These are phyloP conservation scores for Candidula unifasciata DNA, from an alignment of 2,888 invertebrate genomes.

Conservation along the genomic window DNA sequence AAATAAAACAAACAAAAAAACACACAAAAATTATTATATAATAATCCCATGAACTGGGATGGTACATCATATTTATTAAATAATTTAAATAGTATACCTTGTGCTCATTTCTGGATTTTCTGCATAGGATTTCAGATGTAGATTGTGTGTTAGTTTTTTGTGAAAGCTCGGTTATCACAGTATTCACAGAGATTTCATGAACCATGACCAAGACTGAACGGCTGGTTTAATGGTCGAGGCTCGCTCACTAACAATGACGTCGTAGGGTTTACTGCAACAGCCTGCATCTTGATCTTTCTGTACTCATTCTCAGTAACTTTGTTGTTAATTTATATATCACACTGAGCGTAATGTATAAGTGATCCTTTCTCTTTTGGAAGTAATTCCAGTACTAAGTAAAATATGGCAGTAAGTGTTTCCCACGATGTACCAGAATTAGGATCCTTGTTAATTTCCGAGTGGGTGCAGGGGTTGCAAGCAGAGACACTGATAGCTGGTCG, in stretches of 20 bases:
- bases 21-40: too few relatives aligned
- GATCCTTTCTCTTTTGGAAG: neutral
- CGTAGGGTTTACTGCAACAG: neutral
- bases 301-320: neutral
- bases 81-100: too few relatives aligned
- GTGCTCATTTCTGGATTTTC: slow-evolving; percentile 24
- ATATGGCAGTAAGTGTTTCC: neutral
- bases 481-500: neutral
- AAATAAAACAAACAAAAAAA: too few relatives aligned
- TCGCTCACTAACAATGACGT: too few relatives aligned
- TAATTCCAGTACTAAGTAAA: neutral
- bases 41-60: too few relatives aligned
- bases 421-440: neutral
- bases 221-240: neutral
- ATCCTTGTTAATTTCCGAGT: neutral
- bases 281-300: neutral
- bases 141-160: neutral
- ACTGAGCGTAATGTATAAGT: neutral
- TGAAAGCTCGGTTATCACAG: neutral
- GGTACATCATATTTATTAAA: too few relatives aligned
- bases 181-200: neutral
- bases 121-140: neutral
- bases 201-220: neutral
- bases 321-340: neutral
- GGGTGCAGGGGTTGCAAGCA: neutral